A percentile compares a stretch with the other conserved stretches of the same genome.
phyloP scores from a whole-genome alignment of 2,113 vertebrate genomes.

The Neolamprologus longior region DNA sequence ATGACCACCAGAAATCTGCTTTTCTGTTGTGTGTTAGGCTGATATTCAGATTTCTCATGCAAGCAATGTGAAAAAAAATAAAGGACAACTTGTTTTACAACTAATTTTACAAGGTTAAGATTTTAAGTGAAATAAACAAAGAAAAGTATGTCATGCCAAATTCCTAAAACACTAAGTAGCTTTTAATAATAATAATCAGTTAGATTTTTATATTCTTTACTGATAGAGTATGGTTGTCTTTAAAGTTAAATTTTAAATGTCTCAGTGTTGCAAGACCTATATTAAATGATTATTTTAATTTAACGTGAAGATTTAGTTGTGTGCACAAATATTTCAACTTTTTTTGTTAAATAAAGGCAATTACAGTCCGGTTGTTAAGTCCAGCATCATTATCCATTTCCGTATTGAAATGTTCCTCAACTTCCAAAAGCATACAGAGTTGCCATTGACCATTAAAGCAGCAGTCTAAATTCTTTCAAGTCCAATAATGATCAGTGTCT shows the following conservation, averaged over 20 bases:
- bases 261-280: background rate
- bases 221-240: background rate
- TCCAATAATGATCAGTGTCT: background rate
- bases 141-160: background rate
- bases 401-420: background rate
- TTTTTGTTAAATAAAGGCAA: background rate
- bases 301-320: accelerated
- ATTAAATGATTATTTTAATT: background rate
- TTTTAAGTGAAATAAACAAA: background rate
- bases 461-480: background rate
- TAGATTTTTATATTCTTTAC: background rate
- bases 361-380: background rate
- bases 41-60: background rate
- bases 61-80: background rate
- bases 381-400: background rate
- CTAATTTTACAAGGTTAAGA: background rate
- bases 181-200: background rate
- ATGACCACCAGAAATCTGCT: background rate
- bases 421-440: accelerated
- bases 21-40: background rate
- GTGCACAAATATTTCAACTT: background rate
- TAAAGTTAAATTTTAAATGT: background rate
- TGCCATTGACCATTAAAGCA: background rate
- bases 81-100: background rate
- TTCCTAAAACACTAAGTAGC: background rate